Conservation (phyloP, 1,140 invertebrate genomes). For the Argopecten irradians region DNA sequence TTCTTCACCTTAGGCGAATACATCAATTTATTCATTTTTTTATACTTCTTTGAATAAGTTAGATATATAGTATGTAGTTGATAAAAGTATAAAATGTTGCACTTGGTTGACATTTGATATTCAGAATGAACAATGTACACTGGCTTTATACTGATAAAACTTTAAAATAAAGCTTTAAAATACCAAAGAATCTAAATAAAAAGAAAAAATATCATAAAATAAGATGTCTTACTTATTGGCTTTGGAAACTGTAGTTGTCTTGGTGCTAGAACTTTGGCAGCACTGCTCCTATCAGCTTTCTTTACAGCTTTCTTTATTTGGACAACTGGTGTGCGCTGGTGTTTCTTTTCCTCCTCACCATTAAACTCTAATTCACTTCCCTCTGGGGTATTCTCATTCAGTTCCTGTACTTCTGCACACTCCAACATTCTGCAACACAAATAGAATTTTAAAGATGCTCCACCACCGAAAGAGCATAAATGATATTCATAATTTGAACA, state of each 20-base stretch:
- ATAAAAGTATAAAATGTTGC: too few relatives aligned
- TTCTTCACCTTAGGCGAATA: too few relatives aligned
- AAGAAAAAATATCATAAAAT: neutral
- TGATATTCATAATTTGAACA: too few relatives aligned
- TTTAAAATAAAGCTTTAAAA: too few relatives aligned
- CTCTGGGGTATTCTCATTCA: constrained; percentile 57
- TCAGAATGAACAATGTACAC: too few relatives aligned
- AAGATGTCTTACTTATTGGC: constrained; percentile 13
- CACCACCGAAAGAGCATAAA: too few relatives aligned
- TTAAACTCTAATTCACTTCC: constrained; percentile 54
- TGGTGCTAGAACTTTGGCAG: constrained; percentile 46
- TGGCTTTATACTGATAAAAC: too few relatives aligned
- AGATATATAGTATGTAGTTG: too few relatives aligned
- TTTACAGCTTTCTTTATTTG: constrained; percentile 44
- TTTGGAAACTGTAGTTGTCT: constrained; percentile 49
- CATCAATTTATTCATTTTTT: too few relatives aligned
- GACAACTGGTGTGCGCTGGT: neutral
- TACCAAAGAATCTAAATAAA: neutral
- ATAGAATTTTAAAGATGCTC: neutral
- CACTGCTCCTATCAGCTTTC: constrained; percentile 32
- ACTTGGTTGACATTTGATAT: too few relatives aligned
- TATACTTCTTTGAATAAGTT: too few relatives aligned
- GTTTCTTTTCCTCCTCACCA: neutral
- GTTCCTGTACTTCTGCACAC: constrained; percentile 43
- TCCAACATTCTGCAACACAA: neutral